Base-by-base conservation (phyloP, 2,113 vertebrate genomes). In the Crocuta crocuta region DNA sequence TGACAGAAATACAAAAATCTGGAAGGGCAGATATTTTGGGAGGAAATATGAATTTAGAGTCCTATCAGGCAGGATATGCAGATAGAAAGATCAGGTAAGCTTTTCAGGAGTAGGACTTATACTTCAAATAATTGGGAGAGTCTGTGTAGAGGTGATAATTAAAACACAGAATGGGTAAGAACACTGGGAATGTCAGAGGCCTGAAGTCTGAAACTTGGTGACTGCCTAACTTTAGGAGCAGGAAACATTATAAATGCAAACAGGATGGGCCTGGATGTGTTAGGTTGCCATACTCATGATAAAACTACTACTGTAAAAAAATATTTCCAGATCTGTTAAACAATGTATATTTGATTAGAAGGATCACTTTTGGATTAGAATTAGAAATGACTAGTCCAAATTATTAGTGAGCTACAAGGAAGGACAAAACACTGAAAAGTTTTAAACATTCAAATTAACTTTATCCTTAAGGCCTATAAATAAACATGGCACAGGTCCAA, bases 1-100 rank as follows among this genome's bases (percentile, higher is more conserved):
- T 95, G 43, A 85, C 80, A 95, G 73, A 95, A 98, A 86, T 66
- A 83, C 65, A 58, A 68, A 97, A 71, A 68, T 73, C 48, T 80
- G 45, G 80, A 93, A 19, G 26, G 17, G 15, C 33, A 88, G 17
- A 6, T 68, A 58, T 26, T 71, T 82, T 7, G 76, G 58, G 35
- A 19, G 58, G 23, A 68, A 79, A 45, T 88, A 24, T 76, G 39
- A 84, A 83, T 86, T 96, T 83, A 65, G 39, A 93, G 21, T 89
- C 53, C 63, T 50, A 12, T 28, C 39, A 83, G 11, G 45, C 39
- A 83, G 11, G 45, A 66, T 82, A 84, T 63, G 26, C 43, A 86
- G 71, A 43, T 74, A 83, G 55, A 95, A 92, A 55, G 76, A 85
- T 13, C 58, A 89, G 33, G 8, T 78, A 61, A 65, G 15, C 48